Evolutionary conservation across 2,113 vertebrate species (phyloP).

Genomic region (Antechinus flavipes): DNA sequence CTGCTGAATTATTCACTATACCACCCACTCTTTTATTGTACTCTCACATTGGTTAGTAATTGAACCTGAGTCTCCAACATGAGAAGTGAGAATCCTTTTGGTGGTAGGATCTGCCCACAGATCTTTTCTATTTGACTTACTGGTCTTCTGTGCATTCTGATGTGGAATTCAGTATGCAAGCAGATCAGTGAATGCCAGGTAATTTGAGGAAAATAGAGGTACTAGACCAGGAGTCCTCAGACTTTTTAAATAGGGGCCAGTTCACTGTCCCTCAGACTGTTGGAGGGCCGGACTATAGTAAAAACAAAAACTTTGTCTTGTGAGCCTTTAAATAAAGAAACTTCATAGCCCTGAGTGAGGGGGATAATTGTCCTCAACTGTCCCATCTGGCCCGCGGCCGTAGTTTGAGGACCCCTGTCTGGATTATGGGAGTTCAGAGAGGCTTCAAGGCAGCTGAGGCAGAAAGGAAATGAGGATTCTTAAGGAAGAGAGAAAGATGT

Average conservation of each 20-base stretch:
- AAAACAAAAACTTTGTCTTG: no score
- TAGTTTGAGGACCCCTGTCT: no score
- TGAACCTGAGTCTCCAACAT: neutral
- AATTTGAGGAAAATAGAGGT: neutral
- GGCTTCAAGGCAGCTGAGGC: neutral
- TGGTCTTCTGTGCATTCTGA: neutral
- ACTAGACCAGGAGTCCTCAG: neutral
- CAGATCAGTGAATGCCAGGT: neutral
- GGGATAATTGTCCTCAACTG: no score
- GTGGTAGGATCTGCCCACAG: no score
- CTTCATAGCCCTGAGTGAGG: no score
- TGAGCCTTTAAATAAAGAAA: no score
- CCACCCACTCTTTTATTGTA: neutral
- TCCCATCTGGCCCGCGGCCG: no score
- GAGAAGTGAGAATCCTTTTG: no score
- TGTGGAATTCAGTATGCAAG: neutral
- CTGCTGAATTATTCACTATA: no score
- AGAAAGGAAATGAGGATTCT: neutral
- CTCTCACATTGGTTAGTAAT: neutral
- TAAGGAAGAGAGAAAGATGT: neutral
- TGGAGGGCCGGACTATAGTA: no score
- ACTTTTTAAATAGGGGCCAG: no score
- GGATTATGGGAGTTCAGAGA: neutral
- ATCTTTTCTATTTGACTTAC: neutral
- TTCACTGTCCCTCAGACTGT: no score